Percentiles rank a stretch among this genome's conserved stretches.
Conservation (phyloP, 2,888 invertebrate genomes). For the Melinopterus prodromus region DNA sequence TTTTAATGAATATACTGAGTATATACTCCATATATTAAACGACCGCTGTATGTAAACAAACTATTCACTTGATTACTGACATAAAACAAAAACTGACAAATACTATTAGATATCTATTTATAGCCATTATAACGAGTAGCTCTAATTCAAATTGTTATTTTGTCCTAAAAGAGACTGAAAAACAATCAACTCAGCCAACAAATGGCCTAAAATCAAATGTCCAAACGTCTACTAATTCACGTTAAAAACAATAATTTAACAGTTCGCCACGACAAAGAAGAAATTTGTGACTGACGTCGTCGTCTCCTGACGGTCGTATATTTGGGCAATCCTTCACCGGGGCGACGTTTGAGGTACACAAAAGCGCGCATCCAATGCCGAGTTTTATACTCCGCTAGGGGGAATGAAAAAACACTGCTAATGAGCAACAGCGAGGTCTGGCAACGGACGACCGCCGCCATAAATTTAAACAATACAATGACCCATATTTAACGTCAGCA, state of each 20-base stretch:
- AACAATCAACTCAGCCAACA: too few relatives aligned
- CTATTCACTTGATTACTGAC: too few relatives aligned
- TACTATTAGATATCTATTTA: too few relatives aligned
- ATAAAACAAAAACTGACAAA: too few relatives aligned
- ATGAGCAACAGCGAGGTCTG: conserved; percentile 46
- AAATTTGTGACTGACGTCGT: neutral
- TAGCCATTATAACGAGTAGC: too few relatives aligned
- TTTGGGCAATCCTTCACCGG: neutral
- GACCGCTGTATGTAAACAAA: too few relatives aligned
- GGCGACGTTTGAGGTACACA: neutral
- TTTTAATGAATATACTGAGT: too few relatives aligned
- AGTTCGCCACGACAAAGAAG: neutral
- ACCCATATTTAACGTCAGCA: conserved; percentile 47
- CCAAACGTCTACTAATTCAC: too few relatives aligned
- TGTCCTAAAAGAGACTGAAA: too few relatives aligned
- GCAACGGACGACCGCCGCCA: conserved; percentile 45
- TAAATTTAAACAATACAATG: conserved; percentile 50
- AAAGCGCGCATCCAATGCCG: neutral
- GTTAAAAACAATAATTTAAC: neutral
- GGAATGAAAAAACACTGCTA: conserved; percentile 46
- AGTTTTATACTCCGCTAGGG: neutral
- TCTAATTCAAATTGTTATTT: too few relatives aligned
- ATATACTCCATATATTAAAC: too few relatives aligned
- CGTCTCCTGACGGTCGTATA: neutral
- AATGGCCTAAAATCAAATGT: too few relatives aligned